phyloP scores from a whole-genome alignment of 2,797 vertebrate genomes.

The Oryzias dopingdopingensis region DNA sequence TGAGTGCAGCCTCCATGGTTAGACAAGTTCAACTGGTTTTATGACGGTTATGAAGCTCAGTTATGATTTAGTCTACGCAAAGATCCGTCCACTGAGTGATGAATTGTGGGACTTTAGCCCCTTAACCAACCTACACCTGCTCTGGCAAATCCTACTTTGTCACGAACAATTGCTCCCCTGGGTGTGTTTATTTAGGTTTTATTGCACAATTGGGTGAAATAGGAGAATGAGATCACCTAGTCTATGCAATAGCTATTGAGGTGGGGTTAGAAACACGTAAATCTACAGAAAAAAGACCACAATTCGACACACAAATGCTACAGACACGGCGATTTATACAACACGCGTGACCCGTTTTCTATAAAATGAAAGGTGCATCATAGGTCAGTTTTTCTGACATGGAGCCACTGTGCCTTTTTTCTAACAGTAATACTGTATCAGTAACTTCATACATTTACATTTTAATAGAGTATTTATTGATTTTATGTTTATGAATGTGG shows the following conservation, averaged over 20 bases:
- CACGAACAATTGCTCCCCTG: conserved; percentile 34
- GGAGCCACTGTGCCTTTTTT: too few relatives aligned
- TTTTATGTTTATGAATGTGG: background rate
- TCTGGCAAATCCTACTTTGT: conserved; percentile 26
- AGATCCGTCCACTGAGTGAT: conserved; percentile 24
- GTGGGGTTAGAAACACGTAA: too few relatives aligned
- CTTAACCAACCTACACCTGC: conserved; percentile 18
- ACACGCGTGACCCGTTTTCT: too few relatives aligned
- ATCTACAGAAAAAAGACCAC: too few relatives aligned
- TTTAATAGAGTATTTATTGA: background rate
- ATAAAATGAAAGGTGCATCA: too few relatives aligned
- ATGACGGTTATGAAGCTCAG: conserved; percentile 2
- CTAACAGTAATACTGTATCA: background rate
- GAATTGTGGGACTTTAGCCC: conserved; percentile 16
- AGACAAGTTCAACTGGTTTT: conserved; percentile 48
- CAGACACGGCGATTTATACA: too few relatives aligned
- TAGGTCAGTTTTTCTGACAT: background rate
- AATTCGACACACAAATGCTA: too few relatives aligned
- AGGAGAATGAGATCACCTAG: background rate
- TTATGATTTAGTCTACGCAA: conserved; percentile 10
- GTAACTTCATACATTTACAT: background rate
- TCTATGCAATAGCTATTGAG: too few relatives aligned
- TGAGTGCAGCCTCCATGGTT: conserved; percentile 4
- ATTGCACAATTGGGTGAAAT: conserved; percentile 1
- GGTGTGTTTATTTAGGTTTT: conserved; percentile 25